Conservation (phyloP, 2,888 invertebrate species). For the Agonopterix heracliana region DNA sequence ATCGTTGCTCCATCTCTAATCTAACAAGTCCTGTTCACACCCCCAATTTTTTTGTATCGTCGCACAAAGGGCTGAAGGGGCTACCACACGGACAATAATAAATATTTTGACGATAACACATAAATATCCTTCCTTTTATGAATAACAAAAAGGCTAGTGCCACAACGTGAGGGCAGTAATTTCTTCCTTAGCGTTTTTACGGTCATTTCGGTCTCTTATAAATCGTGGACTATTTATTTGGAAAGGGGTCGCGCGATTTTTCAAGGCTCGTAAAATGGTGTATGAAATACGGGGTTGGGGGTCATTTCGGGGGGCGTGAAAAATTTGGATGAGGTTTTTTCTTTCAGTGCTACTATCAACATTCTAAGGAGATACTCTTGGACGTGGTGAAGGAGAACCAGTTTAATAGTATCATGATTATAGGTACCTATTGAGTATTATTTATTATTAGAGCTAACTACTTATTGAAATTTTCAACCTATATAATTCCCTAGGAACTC, state of each 20-base stretch:
- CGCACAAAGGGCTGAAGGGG: conserved; percentile 68
- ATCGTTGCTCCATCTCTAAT: conserved; percentile 29
- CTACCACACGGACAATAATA: conserved; percentile 69
- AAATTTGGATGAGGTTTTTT: not conserved
- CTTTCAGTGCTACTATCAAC: too few relatives aligned
- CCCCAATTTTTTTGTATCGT: conserved; percentile 61
- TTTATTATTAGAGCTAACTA: too few relatives aligned
- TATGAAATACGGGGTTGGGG: conserved; percentile 3
- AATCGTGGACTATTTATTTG: conserved; percentile 65
- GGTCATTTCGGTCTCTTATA: conserved; percentile 61
- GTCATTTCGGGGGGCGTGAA: conserved; percentile 2
- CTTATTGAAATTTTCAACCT: too few relatives aligned
- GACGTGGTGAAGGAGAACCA: too few relatives aligned
- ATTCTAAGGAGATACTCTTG: too few relatives aligned
- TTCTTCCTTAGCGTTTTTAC: conserved; percentile 38
- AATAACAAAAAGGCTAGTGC: conserved; percentile 67
- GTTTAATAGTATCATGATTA: too few relatives aligned
- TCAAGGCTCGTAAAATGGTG: conserved; percentile 30
- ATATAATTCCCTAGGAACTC: too few relatives aligned
- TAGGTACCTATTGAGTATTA: too few relatives aligned
- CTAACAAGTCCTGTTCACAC: conserved; percentile 51
- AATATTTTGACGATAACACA: conserved; percentile 76
- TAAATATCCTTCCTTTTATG: conserved; percentile 72
- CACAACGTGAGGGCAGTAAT: conserved; percentile 59
- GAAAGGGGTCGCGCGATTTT: conserved; percentile 45